These are phyloP conservation scores for Mus spicilegus DNA, from an alignment of 2,113 vertebrate genomes.

Conservation along the genomic window DNA sequence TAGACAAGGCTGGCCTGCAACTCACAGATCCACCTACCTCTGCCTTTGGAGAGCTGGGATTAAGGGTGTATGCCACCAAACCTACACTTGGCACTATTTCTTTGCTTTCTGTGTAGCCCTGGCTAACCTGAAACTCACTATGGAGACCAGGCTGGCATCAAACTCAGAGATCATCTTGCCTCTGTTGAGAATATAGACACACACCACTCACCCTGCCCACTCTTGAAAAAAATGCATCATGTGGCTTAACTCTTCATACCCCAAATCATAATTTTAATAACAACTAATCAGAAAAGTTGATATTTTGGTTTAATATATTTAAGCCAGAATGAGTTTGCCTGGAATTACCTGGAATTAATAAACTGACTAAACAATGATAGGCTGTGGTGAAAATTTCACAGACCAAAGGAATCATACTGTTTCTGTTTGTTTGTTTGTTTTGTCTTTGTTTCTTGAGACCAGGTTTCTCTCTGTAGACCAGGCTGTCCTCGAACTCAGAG, in stretches of 20 bases:
- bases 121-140: background rate
- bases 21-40: background rate
- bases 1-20: background rate
- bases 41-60: background rate
- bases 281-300: slow-evolving; percentile 20
- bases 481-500: background rate
- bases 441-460: background rate
- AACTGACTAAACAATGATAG: slow-evolving; percentile 1
- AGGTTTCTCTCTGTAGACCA: background rate
- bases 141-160: background rate
- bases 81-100: background rate
- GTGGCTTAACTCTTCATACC: background rate
- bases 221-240: background rate
- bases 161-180: background rate
- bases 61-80: background rate
- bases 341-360: slow-evolving; percentile 29
- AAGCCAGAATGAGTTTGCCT: slow-evolving; percentile 37
- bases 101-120: background rate
- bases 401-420: background rate
- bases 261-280: slow-evolving; percentile 37
- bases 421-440: background rate
- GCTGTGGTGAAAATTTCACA: background rate
- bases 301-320: slow-evolving; percentile 54
- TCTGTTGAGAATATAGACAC: background rate
- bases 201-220: background rate